Evolutionary conservation across 2,113 vertebrate genomes (phyloP).

Genomic region (Perca schrenkii): DNA sequence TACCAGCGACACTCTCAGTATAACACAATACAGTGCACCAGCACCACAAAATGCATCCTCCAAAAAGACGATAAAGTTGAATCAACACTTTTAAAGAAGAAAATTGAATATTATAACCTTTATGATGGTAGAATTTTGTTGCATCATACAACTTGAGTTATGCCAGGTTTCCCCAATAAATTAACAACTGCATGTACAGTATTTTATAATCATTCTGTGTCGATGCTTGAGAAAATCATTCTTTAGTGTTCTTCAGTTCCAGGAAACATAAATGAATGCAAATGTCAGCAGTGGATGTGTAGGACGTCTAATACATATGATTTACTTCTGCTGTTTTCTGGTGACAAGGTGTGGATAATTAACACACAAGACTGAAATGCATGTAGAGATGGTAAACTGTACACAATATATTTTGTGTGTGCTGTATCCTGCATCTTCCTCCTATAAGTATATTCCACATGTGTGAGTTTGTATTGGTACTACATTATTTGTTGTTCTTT

Average conservation of each 20-base stretch:
- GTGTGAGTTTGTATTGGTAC: too few species aligned
- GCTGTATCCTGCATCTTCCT: neutral
- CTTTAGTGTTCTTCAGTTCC: neutral
- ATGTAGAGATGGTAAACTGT: neutral
- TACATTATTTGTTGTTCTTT: too few species aligned
- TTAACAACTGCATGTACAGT: neutral
- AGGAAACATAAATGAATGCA: neutral
- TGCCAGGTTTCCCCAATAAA: neutral
- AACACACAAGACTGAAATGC: neutral
- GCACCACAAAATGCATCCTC: neutral
- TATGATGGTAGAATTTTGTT: neutral
- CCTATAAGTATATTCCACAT: neutral
- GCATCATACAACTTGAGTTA: too few species aligned
- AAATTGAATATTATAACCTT: neutral
- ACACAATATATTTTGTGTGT: neutral
- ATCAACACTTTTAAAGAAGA: neutral
- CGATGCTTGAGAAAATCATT: neutral
- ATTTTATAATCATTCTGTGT: neutral
- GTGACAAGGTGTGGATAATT: neutral
- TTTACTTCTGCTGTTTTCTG: neutral
- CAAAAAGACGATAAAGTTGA: neutral
- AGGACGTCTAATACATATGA: neutral
- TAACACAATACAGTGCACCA: neutral
- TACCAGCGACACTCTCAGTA: neutral
- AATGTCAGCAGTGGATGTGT: neutral